Evolutionary conservation across 2,888 invertebrate genomes (phyloP), one percentile per base, ranked within the genome.

Genomic region (Drosophila bunnanda): DNA sequence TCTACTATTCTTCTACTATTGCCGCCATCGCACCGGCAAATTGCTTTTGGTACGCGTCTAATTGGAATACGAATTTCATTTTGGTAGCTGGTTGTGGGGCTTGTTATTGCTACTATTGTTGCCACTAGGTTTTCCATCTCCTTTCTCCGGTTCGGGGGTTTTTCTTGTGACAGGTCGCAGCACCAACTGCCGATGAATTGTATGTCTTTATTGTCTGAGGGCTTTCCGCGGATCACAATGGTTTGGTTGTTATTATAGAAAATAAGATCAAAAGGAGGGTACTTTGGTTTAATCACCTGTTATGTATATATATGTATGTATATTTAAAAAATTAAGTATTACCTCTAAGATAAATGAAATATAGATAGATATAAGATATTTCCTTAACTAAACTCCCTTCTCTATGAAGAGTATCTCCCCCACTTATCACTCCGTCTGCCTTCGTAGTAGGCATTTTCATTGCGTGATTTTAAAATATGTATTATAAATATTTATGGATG

Each of bases 61-160:
- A 83, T 87, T 83, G 88, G 82, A 85, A 73, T 82, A 87, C 78
- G 80, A 87, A 85, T 82, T 82, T 82, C 64, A 75, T 72, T 69
- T 71, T 20, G 32, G 30, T 34, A 34, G 52, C 25, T 66, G 32
- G 34, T 13, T 32, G 39, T 25, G 10, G n/a, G 6, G 70, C 36
- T 54, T 59, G 44, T 69, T 62, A 43, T 53, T 32, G 53, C 46
- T 39, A 32, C 38, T 46, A 43, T 66, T 53, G 64, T 64, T 46
- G 53, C 38, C 52, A 30, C 55, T 61, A 50, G 25, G 44, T 39
- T 68, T 25, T 30, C 34, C 36, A 22, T 17, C 36, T 56, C 12
- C 15, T 22, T 38, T 52, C 48, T 55, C 44, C 38, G 61, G 50
- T 38, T 46, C n/a, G 66, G 54, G 32, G 54, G 25, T 36, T 66